phyloP scores from a whole-genome alignment of 2,888 invertebrate species.

The Craniophora ligustri region DNA sequence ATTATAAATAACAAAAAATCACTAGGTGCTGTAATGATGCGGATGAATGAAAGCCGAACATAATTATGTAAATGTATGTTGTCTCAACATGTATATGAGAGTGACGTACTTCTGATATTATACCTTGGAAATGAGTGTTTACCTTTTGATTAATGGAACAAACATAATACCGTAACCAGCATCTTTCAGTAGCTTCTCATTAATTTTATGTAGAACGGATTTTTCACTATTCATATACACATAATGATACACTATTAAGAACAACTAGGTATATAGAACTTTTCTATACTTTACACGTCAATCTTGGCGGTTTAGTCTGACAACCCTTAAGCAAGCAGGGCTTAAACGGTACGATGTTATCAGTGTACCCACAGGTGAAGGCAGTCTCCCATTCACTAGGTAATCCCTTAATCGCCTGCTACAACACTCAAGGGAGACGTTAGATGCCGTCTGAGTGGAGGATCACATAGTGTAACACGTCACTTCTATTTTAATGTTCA shows the following conservation, averaged over 20 bases:
- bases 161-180: too few species aligned
- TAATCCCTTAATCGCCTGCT: slow-evolving; percentile 43
- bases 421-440: slow-evolving; percentile 25
- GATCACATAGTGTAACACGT: slow-evolving; percentile 2
- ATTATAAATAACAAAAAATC: too few species aligned
- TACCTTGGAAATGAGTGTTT: too few species aligned
- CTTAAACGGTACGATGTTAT: slow-evolving; percentile 45
- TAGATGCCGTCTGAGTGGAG: slow-evolving; percentile 16
- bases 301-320: slow-evolving; percentile 18
- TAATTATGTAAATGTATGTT: too few species aligned
- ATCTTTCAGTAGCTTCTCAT: too few species aligned
- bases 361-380: slow-evolving; percentile 47
- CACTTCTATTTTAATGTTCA: too few species aligned
- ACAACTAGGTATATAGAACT: not conserved
- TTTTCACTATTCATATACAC: not conserved
- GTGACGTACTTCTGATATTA: too few species aligned
- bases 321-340: slow-evolving; percentile 18
- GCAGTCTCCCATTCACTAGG: slow-evolving; percentile 37
- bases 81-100: too few species aligned
- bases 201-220: too few species aligned
- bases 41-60: too few species aligned
- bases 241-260: not conserved
- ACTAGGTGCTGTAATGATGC: too few species aligned
- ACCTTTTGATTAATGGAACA: too few species aligned
- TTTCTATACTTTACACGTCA: slow-evolving; percentile 9